A percentile compares a stretch with the other conserved stretches of the same genome.
phyloP scores from a whole-genome alignment of 2,113 vertebrate species.

The Antidorcas marsupialis region DNA sequence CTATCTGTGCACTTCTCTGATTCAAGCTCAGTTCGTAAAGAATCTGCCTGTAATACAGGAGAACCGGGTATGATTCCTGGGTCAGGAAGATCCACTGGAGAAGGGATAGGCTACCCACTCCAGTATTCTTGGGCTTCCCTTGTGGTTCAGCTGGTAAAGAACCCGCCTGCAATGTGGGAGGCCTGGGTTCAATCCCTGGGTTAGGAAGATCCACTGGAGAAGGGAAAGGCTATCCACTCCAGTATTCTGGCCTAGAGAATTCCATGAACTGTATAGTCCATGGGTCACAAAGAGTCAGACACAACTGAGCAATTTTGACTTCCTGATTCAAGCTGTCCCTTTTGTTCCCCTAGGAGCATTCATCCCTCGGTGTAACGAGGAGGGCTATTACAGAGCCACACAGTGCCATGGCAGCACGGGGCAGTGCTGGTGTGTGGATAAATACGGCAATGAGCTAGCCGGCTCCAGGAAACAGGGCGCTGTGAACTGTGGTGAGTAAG shows the following conservation, averaged over 20 bases:
- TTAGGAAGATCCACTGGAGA: background rate
- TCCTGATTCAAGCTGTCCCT: background rate
- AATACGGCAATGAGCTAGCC: conserved; percentile 95
- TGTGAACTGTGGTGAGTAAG: conserved; percentile 91
- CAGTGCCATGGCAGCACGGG: conserved; percentile 94
- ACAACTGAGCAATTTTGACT: background rate
- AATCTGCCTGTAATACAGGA: background rate
- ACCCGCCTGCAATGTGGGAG: background rate
- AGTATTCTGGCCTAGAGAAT: background rate
- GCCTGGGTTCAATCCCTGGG: background rate
- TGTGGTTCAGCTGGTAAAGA: background rate
- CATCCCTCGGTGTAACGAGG: conserved; percentile 93
- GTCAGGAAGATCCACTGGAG: background rate
- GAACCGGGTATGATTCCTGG: background rate
- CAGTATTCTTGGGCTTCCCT: background rate
- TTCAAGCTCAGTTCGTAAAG: background rate
- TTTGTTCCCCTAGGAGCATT: conserved; percentile 85
- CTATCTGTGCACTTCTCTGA: background rate
- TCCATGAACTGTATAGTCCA: background rate
- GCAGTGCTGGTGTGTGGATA: conserved; percentile 98
- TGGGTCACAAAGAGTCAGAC: background rate
- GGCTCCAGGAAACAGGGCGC: conserved; percentile 94
- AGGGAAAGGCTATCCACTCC: background rate
- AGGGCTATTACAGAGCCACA: conserved; percentile 95
- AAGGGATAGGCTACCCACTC: background rate